These are phyloP conservation scores for Zaprionus kolodkinae DNA, from an alignment of 1,140 invertebrate genomes.

Conservation along the genomic window DNA sequence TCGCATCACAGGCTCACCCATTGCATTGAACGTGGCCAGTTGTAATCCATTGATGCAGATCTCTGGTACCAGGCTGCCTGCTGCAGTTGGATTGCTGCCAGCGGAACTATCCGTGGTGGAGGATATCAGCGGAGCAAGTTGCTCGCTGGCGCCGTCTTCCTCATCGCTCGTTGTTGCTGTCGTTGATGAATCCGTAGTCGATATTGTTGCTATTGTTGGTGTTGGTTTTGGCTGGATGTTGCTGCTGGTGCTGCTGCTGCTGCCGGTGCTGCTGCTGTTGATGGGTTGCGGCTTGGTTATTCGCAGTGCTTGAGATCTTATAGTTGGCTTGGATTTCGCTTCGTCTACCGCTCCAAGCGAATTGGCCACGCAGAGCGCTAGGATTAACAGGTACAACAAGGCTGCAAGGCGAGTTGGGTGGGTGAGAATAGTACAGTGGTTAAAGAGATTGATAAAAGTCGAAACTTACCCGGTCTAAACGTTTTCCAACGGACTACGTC, in stretches of 20 bases:
- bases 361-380: constrained; percentile 29
- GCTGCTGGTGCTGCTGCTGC: neutral
- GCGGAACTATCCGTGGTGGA: constrained; percentile 54
- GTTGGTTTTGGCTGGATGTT: constrained; percentile 22
- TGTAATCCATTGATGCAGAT: constrained; percentile 75
- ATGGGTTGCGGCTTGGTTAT: constrained; percentile 70
- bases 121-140: constrained; percentile 54
- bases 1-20: constrained; percentile 51
- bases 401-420: constrained; percentile 21
- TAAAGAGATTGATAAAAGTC: neutral
- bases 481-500: constrained; percentile 18
- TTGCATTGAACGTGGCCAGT: constrained; percentile 41
- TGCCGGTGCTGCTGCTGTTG: no score
- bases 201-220: constrained; percentile 7
- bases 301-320: constrained; percentile 54
- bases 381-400: constrained; percentile 35
- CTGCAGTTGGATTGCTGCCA: constrained; percentile 43
- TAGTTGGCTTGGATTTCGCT: constrained; percentile 39
- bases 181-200: constrained; percentile 44
- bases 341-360: constrained; percentile 26
- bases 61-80: constrained; percentile 54
- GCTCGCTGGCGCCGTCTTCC: constrained; percentile 32
- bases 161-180: constrained; percentile 40
- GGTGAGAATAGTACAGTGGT: neutral
- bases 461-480: constrained; percentile 53